Base-by-base conservation (phyloP, 2,888 invertebrate species). In the Cheilosia variabilis region DNA sequence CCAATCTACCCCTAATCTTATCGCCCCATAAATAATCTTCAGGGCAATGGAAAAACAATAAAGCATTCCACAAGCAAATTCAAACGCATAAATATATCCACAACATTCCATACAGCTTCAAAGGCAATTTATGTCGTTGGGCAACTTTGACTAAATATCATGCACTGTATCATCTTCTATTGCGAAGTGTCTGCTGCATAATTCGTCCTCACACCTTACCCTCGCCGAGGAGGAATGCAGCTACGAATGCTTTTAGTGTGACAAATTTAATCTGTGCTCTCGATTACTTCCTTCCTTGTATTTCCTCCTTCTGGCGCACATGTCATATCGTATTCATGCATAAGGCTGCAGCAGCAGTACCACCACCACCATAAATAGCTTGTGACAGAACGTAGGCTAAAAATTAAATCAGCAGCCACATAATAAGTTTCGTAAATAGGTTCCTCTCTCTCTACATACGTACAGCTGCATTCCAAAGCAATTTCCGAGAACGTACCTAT, bases 181-280 rank as follows among this genome's bases (percentile, higher is more conserved):
- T 52, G 13, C 13, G 37, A 31, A 73, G 66, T 72, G 62, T 68
- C 50, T 82, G 31, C 78, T 65, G 77, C 78, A 83, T 73, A 78
- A 72, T 78, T 73, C 50, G 55, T 50, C 47, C 65, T 37, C 65
- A 53, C 52, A 43, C 19, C 19, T 57, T 57, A 7, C 2, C 22
- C 19, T 13, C 57, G 34, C 60, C 24, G 52, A 43, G 60, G 69
- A 55, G 45, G 34, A 45, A 73, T 60, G 55, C 68, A 55, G 75
- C 78, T 52, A 60, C 47, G 66, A 45, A 75, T 62, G 76, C 76
- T 76, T 80, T 86, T 66, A 71, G 79, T 80, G 80, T 76, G 84
- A 80, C 84, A 86, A 80, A 86, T 76, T 66, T 86, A 86, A 86
- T 81, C 86, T 55, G 66, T 58, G 62, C 77, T 76, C 66, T 81